These are phyloP conservation scores for Bombus confusus DNA, from an alignment of 1,140 invertebrate species.

Conservation along the genomic window DNA sequence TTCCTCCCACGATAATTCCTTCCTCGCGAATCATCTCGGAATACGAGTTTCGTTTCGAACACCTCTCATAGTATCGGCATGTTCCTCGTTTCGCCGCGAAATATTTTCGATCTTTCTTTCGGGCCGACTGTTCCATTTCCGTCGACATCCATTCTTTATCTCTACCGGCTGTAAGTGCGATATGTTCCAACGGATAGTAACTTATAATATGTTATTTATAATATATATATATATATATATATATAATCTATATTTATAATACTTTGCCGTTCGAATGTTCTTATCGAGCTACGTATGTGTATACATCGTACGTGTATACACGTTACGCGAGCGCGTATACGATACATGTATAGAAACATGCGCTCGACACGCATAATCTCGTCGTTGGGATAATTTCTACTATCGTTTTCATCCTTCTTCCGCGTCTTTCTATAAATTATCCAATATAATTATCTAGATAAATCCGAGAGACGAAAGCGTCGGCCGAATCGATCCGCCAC, in stretches of 20 bases:
- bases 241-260: conserved; percentile 50
- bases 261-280: conserved; percentile 49
- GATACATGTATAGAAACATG: conserved; percentile 14
- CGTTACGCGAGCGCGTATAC: conserved; percentile 14
- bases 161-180: conserved; percentile 65
- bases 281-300: conserved; percentile 14
- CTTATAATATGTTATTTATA: conserved; percentile 55
- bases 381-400: conserved; percentile 11
- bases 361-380: neutral
- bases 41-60: neutral
- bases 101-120: conserved; percentile 43
- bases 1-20: neutral
- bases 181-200: conserved; percentile 74
- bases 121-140: conserved; percentile 19
- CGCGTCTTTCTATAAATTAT: conserved; percentile 15
- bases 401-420: neutral
- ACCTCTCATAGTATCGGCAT: neutral
- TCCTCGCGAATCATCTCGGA: neutral
- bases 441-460: conserved; percentile 53
- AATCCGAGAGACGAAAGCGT: conserved; percentile 41
- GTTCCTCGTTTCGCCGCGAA: conserved; percentile 18
- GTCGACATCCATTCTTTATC: conserved; percentile 9
- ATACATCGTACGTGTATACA: conserved; percentile 4
- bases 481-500: neutral
- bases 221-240: conserved; percentile 61